Evolutionary conservation across 2,113 vertebrate species (phyloP), one percentile per base, ranked within the genome.

Genomic region (Butorides virescens): DNA sequence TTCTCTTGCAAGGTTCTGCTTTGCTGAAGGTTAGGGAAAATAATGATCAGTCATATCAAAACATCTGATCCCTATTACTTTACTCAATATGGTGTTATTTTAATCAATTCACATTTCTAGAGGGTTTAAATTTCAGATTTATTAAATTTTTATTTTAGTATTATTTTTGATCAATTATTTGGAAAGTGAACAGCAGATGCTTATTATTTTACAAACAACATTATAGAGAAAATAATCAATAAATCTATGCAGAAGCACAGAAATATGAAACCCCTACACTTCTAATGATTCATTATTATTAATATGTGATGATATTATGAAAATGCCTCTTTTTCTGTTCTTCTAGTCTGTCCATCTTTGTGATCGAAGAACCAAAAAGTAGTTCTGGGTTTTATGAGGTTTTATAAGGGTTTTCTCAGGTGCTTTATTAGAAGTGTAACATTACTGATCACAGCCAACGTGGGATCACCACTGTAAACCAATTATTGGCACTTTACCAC

Each of bases 1-100:
- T 39, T 91, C 26, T 73, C 7, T 75, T 89, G 3, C 70, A 42
- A 78, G 34, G 17, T 79, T 90, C 73, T 86, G 26, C 46, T 75
- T 82, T 23, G 61, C 13, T 26, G 10, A 58, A 26, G 18, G 5
- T 50, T 82, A 50, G 20, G 18, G 23, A 85, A 95, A 79, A 78
- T 61, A 53, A 18, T 4, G 7, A 42, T 72, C 50, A 52, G 21
- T 47, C 56, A 22, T 55, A 86, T 68, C 17, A 53, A 95, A 86
- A 83, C n/a, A 74, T 95, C 37, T 90, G 53, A 92, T 85, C 18
- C 5, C 36, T 85, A 68, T 56, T 84, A 56, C 22, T 78, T 72
- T 73, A 67, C 73, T 77, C 36, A 76, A 2, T 1, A 2, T 68
- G 37, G 29, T 21, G 9, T 72, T 83, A 16, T 62, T 86, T 86